Evolutionary conservation across 2,797 vertebrate genomes (phyloP).

Genomic region (Galaxias olidus): DNA sequence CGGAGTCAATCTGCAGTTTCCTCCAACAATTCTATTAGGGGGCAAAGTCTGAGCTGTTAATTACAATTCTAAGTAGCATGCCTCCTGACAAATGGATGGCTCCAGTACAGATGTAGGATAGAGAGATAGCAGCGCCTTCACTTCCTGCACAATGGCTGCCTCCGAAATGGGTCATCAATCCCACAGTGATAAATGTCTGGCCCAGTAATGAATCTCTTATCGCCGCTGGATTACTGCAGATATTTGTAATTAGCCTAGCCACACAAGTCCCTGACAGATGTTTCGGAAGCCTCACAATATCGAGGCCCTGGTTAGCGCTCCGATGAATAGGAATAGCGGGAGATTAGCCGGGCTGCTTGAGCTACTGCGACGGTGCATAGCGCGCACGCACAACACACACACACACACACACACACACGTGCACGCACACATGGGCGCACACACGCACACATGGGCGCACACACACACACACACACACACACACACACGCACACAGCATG

Average conservation of each 20-base stretch:
- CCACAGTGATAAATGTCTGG: conserved; percentile 80
- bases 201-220: conserved; percentile 83
- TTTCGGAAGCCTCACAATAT: conserved; percentile 70
- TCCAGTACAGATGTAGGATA: conserved; percentile 74
- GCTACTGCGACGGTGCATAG: conserved; percentile 48
- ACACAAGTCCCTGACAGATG: conserved; percentile 77
- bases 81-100: conserved; percentile 78
- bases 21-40: conserved; percentile 80
- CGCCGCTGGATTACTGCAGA: conserved; percentile 75
- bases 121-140: conserved; percentile 74
- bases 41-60: conserved; percentile 78
- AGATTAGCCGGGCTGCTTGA: conserved; percentile 32
- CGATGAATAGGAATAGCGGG: conserved; percentile 61
- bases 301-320: conserved; percentile 62
- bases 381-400: conserved; percentile 1
- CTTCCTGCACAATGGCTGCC: conserved; percentile 74
- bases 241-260: conserved; percentile 82
- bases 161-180: conserved; percentile 83
- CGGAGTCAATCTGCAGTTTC: conserved; percentile 68
- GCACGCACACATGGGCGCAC: not conserved
- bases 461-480: conserved; percentile 2
- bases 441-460: conserved; percentile 20
- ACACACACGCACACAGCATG: conserved; percentile 21
- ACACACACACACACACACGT: conserved; percentile 3
- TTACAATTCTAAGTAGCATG: conserved; percentile 77